A percentile compares a stretch with the other conserved stretches of the same genome.
These are phyloP conservation scores for Trachelipus rathkii DNA, from an alignment of 1,140 invertebrate genomes.

Conservation along the genomic window DNA sequence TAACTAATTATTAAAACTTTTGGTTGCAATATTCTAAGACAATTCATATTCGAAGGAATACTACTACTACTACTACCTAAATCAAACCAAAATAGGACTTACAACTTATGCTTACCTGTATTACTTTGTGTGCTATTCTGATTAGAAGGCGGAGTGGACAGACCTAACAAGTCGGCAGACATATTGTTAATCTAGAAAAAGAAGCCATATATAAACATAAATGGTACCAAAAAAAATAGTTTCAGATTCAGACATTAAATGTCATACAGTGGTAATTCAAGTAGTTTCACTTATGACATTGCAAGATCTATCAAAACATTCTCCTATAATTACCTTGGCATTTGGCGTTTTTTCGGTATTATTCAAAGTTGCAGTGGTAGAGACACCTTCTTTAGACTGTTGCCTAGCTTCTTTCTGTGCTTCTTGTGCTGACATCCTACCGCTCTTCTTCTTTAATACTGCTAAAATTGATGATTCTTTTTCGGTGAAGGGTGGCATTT, in stretches of 20 bases:
- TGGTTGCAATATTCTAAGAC: too few species aligned
- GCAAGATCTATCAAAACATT: too few species aligned
- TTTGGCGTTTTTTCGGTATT: constrained; percentile 28
- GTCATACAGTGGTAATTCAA: too few species aligned
- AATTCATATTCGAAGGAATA: too few species aligned
- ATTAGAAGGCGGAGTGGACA: constrained; percentile 72
- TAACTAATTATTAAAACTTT: too few species aligned
- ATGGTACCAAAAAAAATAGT: too few species aligned
- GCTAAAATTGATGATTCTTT: constrained; percentile 91
- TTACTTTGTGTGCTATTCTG: constrained; percentile 52
- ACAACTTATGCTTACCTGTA: constrained; percentile 42
- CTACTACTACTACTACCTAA: too few species aligned
- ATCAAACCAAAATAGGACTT: too few species aligned
- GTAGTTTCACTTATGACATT: too few species aligned
- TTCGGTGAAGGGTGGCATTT: constrained; percentile 99
- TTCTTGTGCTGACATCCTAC: constrained; percentile 65
- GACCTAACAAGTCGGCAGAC: constrained; percentile 70
- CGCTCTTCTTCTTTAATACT: constrained; percentile 97
- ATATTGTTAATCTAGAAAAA: neutral
- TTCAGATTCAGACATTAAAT: too few species aligned
- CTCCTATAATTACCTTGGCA: constrained; percentile 26
- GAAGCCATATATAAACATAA: neutral
- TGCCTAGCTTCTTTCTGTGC: constrained; percentile 41
- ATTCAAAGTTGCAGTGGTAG: constrained; percentile 1
- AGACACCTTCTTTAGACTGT: constrained; percentile 32